Conservation (phyloP, 2,113 vertebrate genomes). For the Oryzias curvinotus region DNA sequence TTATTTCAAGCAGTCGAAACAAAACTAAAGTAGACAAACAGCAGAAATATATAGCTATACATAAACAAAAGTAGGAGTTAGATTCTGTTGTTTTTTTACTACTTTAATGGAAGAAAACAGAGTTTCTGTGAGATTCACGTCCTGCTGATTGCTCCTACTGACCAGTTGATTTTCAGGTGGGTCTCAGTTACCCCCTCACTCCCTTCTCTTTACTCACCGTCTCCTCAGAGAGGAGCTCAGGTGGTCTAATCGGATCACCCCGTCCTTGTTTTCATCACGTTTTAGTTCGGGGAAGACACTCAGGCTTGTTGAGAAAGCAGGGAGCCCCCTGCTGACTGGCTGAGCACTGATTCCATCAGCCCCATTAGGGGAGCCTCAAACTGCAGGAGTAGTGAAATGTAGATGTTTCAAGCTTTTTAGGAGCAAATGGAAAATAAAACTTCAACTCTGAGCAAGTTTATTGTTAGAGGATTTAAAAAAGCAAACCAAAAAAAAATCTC, state of each 20-base stretch:
- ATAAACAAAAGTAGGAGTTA: constrained; percentile 12
- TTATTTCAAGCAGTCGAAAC: too few species aligned
- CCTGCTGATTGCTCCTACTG: constrained; percentile 29
- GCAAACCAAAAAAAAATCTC: too few species aligned
- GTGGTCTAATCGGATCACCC: constrained; percentile 61
- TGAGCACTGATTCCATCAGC: constrained; percentile 57
- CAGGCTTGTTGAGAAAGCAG: constrained; percentile 29
- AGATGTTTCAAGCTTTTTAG: background rate
- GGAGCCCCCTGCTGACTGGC: constrained; percentile 61
- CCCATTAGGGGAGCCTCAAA: constrained; percentile 45
- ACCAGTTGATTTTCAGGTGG: constrained; percentile 39
- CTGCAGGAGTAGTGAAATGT: background rate
- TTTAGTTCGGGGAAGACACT: constrained; percentile 26
- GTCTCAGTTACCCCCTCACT: constrained; percentile 21
- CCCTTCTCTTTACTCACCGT: constrained; percentile 1
- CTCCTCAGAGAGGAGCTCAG: constrained; percentile 37
- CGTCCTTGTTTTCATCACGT: constrained; percentile 54
- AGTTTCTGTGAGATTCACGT: constrained; percentile 34
- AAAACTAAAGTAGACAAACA: too few species aligned
- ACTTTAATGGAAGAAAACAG: constrained; percentile 43
- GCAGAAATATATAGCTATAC: too few species aligned
- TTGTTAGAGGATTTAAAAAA: too few species aligned
- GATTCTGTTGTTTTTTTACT: background rate
- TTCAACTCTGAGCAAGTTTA: background rate
- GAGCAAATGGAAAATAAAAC: background rate